Evolutionary conservation across 37 sponge, comb jelly and placozoan genomes (phyloP), one percentile per base, ranked within the genome.

Genomic region (Spongilla lacustris): DNA sequence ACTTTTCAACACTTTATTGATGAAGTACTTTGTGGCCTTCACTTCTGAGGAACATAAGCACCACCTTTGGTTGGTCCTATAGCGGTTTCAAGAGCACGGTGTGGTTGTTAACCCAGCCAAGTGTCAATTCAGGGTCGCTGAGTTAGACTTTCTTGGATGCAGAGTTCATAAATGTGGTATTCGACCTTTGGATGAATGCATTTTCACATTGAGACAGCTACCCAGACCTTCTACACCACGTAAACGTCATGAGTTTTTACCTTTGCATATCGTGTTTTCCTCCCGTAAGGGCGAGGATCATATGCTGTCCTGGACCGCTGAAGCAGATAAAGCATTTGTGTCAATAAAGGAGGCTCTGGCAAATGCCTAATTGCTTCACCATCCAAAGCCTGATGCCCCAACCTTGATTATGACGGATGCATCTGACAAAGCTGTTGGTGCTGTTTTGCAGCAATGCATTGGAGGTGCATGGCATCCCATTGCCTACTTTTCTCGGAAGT

Each of bases 1-100:
- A n/a, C n/a, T n/a, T n/a, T n/a, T n/a, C n/a, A 90, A 74, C 80
- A 81, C 4, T 85, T 90, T 38, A 85, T 90, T 6, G 91, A 90
- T 71, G 82, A 90, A 34, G 91, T 90, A 22, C 82, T 90, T 0
- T 79, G 25, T 35, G 89, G 89, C 25, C 80, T 83, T 5, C 37
- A 48, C 11, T 85, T 81, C 82, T 6, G 88, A 73, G 36, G 88
- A 88, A 36, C 83, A 88, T 76, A 41, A 82, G 71, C 24, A 36
- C 6, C 88, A 88, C 72, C 66, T 88, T 0, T 41, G 81, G 4
- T 38, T 25, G 50, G n/a, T 85, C 28, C 38, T 75, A 4, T 24
- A 85, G 35, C 78, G 69, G 3, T 69, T 85, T 41, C 22, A 41
- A 0, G 24, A 23, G 37, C 36, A n/a, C n/a, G n/a, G n/a, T n/a